Base-by-base conservation (phyloP, 2,113 vertebrate genomes). In the Paedocypris sp. region DNA sequence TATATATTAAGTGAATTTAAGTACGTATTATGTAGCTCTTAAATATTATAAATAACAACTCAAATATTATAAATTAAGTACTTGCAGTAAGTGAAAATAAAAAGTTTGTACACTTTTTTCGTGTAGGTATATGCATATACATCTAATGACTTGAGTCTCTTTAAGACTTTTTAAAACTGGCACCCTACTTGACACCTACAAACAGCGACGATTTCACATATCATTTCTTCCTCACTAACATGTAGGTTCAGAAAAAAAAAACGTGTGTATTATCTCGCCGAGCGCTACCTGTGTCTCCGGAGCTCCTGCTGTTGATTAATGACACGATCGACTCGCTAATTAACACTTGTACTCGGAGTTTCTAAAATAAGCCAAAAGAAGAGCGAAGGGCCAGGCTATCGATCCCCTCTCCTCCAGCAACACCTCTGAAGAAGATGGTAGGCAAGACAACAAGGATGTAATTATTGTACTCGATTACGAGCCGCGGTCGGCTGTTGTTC, bases 291-390 rank as follows among this genome's bases (percentile, higher is more conserved):
- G 43, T 64, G 70, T 66, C 64, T 76, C 73, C 71, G 60, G 70
- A 71, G 69, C 67, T 58, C 76, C 54, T 51, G 68, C 53, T 56
- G 62, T 76, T 85, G 80, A 84, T 84, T 82, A 82, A 84, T 83
- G 77, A 76, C 75, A 78, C 78, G 75, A 77, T 78, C 77, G 81
- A 78, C 73, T 77, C 68, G 1, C 73, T 82, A 79, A 84, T 85
- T 83, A 85, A 82, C 77, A 79, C 75, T 68, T 77, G 69, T 53
- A 56, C 69, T 70, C 58, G 0, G 28, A 68, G 74, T 65, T 78
- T 68, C 77, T 78, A 76, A 73, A 72, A 79, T 80, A 60, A 75
- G 79, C 68, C 65, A 60, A 18, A 53, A 54, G 51, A 70, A 74
- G 71, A 75, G 65, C 52, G 66, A 49, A 67, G 63, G 71, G 68